Evolutionary conservation across 2,888 invertebrate species (phyloP).

Genomic region (Polylopha cassiicola): DNA sequence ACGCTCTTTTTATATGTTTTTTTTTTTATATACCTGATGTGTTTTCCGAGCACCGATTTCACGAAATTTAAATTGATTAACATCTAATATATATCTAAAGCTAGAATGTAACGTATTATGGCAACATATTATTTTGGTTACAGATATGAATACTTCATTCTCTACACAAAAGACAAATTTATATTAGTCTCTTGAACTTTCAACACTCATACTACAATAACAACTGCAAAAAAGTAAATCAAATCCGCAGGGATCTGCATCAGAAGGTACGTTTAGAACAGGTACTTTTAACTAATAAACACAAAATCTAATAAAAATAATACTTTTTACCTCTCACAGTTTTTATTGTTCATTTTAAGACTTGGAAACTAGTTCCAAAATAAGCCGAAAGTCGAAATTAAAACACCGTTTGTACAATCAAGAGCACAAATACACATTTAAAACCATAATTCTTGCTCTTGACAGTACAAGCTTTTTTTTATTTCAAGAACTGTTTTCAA

Average conservation of each 20-base stretch:
- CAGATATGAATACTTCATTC: constrained; percentile 35
- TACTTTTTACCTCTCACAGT: constrained; percentile 53
- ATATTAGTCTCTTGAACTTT: constrained; percentile 18
- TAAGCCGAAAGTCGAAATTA: not conserved
- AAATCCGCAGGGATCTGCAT: constrained; percentile 53
- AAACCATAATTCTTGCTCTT: too few relatives aligned
- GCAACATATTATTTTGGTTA: constrained; percentile 67
- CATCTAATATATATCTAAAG: constrained; percentile 42
- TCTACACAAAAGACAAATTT: constrained; percentile 13
- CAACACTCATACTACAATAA: constrained; percentile 16
- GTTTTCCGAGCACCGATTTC: constrained; percentile 64
- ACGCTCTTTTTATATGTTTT: constrained; percentile 38
- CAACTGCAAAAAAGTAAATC: constrained; percentile 13
- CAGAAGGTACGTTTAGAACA: constrained; percentile 51
- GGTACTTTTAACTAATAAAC: constrained; percentile 57
- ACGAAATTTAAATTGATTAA: constrained; percentile 44
- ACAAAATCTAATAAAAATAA: constrained; percentile 52
- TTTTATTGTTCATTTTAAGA: constrained; percentile 24
- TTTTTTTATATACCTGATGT: constrained; percentile 52
- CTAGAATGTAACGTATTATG: constrained; percentile 57
- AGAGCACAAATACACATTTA: too few relatives aligned
- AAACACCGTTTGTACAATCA: too few relatives aligned
- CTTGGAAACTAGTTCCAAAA: constrained; percentile 21
- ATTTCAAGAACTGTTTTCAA: too few relatives aligned
- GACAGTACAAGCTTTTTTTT: too few relatives aligned